Conservation (phyloP, 2,888 invertebrate species). For the Corbicula japonica region DNA sequence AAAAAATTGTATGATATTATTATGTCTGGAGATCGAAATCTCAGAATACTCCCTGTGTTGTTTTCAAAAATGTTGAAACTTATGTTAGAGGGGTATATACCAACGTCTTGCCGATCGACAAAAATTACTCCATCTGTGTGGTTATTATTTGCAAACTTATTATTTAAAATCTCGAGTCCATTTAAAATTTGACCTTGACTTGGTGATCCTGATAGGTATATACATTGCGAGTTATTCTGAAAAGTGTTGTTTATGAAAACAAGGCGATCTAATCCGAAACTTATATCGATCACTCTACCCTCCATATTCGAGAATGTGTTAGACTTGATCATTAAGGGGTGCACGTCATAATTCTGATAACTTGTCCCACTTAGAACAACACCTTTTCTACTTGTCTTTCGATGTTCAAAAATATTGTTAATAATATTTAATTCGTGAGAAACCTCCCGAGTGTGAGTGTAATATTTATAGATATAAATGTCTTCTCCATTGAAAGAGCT, state of each 20-base stretch:
- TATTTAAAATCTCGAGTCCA: slow-evolving; percentile 6
- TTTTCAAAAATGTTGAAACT: slow-evolving; percentile 25
- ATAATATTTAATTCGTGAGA: slow-evolving; percentile 2
- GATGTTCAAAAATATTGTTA: slow-evolving; percentile 18
- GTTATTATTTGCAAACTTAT: slow-evolving; percentile 13
- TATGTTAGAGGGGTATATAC: neutral
- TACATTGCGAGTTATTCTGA: neutral
- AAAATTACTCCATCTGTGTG: slow-evolving; percentile 1
- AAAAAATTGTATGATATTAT: slow-evolving; percentile 53
- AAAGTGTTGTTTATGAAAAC: slow-evolving; percentile 11
- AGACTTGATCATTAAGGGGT: neutral
- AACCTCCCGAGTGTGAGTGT: neutral
- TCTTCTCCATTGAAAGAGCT: neutral
- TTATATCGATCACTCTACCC: neutral
- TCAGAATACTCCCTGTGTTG: slow-evolving; percentile 41
- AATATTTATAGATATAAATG: slow-evolving; percentile 15
- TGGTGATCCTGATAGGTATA: neutral
- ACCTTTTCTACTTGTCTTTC: neutral
- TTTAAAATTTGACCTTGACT: neutral
- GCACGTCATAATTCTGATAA: neutral
- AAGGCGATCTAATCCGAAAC: neutral
- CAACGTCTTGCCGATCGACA: neutral
- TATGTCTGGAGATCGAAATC: slow-evolving; percentile 20
- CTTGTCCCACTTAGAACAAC: neutral
- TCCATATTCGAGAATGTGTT: neutral